Conservation (phyloP, 2,113 vertebrate genomes). For the Tetrao urogallus region DNA sequence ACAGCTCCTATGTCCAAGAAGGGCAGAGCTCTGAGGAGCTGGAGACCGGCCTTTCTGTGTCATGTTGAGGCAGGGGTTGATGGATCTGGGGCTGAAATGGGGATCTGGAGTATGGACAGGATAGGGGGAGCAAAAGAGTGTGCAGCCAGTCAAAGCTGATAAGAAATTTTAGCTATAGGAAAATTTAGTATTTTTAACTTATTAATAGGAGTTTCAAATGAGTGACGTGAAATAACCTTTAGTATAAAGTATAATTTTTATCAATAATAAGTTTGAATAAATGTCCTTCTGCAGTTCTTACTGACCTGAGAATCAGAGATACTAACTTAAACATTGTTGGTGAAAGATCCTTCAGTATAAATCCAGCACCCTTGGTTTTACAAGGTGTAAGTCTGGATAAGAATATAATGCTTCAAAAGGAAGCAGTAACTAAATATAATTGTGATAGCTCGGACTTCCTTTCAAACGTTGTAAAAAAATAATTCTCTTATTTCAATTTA, state of each 20-base stretch:
- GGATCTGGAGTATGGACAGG: no score
- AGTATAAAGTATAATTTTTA: background rate
- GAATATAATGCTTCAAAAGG: no score
- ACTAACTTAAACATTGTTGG: background rate
- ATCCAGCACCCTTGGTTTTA: background rate
- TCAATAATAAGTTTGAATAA: background rate
- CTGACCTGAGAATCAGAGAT: background rate
- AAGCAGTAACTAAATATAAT: no score
- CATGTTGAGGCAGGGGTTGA: background rate
- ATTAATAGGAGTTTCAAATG: background rate
- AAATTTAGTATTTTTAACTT: background rate
- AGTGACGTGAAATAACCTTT: background rate
- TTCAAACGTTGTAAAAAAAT: background rate
- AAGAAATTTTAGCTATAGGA: no score
- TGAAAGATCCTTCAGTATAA: background rate
- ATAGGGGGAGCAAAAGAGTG: no score
- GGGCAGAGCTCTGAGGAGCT: no score
- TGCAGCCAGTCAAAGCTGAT: no score
- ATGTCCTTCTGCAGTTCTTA: background rate
- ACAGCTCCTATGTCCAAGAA: accelerated
- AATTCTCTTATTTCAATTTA: background rate
- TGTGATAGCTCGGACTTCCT: no score
- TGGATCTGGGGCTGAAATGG: no score
- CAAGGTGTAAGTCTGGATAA: background rate
- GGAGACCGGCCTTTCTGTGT: background rate